Evolutionary conservation across 2,797 vertebrate genomes (phyloP).

Genomic region (Rhinoraja longicauda): DNA sequence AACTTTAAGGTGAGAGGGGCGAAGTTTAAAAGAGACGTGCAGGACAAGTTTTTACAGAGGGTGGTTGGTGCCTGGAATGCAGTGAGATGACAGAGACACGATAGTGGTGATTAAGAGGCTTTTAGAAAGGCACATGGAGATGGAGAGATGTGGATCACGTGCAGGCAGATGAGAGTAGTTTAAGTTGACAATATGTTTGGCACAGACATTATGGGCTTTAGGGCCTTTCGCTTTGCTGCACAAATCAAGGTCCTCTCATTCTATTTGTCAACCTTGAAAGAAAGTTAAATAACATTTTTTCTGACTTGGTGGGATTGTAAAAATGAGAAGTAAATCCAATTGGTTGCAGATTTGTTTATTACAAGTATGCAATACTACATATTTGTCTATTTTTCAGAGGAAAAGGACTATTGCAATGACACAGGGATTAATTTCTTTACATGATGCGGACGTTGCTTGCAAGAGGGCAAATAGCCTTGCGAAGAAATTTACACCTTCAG

Average conservation of each 20-base stretch:
- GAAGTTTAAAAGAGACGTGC: too few relatives aligned
- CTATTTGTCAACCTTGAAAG: neutral
- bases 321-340: neutral
- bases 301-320: neutral
- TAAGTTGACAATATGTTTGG: too few relatives aligned
- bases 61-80: too few relatives aligned
- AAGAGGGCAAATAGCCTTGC: conserved; percentile 47
- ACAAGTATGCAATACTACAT: neutral
- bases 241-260: neutral
- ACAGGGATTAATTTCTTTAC: conserved; percentile 60
- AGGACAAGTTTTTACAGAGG: too few relatives aligned
- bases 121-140: too few relatives aligned
- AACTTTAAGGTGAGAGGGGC: too few relatives aligned
- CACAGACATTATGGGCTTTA: too few relatives aligned
- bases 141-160: too few relatives aligned
- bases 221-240: too few relatives aligned
- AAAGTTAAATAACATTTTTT: neutral
- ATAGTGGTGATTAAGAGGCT: too few relatives aligned
- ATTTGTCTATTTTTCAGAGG: conserved; percentile 52
- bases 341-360: neutral
- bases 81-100: too few relatives aligned
- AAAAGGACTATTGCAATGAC: conserved; percentile 56
- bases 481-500: conserved; percentile 49
- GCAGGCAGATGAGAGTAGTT: too few relatives aligned
- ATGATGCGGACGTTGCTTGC: conserved; percentile 49